These are phyloP conservation scores for Mimachlamys varia DNA, from an alignment of 2,888 invertebrate genomes.

Conservation along the genomic window DNA sequence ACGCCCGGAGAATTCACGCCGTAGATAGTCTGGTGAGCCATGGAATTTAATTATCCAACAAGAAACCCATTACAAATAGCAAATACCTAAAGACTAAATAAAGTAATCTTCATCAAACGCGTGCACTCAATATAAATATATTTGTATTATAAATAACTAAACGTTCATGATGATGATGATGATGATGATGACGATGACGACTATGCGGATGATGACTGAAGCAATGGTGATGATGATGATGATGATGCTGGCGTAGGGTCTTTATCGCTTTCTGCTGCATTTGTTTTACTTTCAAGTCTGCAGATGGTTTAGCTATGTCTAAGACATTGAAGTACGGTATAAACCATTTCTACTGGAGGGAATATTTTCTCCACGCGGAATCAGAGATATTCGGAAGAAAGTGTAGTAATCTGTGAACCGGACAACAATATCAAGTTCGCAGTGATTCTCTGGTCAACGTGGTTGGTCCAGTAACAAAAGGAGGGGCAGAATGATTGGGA, in stretches of 20 bases:
- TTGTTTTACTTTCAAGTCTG: slow-evolving; percentile 25
- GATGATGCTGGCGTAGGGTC: slow-evolving; percentile 41
- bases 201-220: slow-evolving; percentile 44
- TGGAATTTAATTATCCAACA: slow-evolving; percentile 34
- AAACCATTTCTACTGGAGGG: slow-evolving; percentile 22
- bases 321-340: not conserved
- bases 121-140: slow-evolving; percentile 22
- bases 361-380: slow-evolving; percentile 11
- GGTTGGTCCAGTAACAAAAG: slow-evolving; percentile 27
- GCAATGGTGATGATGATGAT: slow-evolving; percentile 50
- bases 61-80: not conserved
- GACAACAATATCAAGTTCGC: not conserved
- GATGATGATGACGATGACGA: slow-evolving; percentile 42
- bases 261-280: slow-evolving; percentile 31
- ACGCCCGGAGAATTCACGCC: slow-evolving; percentile 36
- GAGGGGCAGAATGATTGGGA: not conserved
- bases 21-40: slow-evolving; percentile 39
- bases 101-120: slow-evolving; percentile 20
- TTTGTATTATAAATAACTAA: slow-evolving; percentile 43
- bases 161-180: slow-evolving; percentile 47
- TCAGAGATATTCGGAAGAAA: not conserved
- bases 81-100: not conserved
- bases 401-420: slow-evolving; percentile 23
- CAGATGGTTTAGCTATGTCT: slow-evolving; percentile 26
- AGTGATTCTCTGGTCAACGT: not conserved